Evolutionary conservation across 2,888 invertebrate genomes (phyloP).

Genomic region (Craniophora ligustri): DNA sequence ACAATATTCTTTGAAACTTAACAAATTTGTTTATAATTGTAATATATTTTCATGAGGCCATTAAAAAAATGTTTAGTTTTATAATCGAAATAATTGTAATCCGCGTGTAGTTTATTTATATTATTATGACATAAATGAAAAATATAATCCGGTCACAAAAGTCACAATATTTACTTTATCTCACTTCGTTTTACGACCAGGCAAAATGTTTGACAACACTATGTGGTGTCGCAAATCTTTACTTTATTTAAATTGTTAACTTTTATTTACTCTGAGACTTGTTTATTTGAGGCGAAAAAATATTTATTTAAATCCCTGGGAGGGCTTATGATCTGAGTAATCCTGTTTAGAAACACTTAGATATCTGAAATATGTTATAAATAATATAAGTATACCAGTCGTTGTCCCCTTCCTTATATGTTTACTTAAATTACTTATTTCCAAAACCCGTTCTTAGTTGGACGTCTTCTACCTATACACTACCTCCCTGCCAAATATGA

Average conservation of each 20-base stretch:
- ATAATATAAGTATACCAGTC: too few species aligned
- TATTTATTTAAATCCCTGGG: conserved; percentile 28
- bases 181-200: conserved; percentile 69
- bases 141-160: conserved; percentile 60
- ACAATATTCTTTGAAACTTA: too few species aligned
- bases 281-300: conserved; percentile 43
- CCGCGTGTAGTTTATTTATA: conserved; percentile 25
- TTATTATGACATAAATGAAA: conserved; percentile 42
- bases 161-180: conserved; percentile 62
- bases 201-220: conserved; percentile 61
- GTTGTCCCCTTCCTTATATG: too few species aligned
- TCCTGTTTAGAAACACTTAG: too few species aligned
- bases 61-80: conserved; percentile 2
- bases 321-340: conserved; percentile 11
- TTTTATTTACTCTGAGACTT: conserved; percentile 41
- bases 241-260: conserved; percentile 55
- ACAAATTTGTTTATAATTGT: too few species aligned
- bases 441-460: too few species aligned
- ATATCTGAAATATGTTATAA: too few species aligned
- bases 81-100: conserved; percentile 20
- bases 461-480: too few species aligned
- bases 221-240: conserved; percentile 63
- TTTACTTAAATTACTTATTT: too few species aligned
- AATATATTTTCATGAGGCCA: too few species aligned
- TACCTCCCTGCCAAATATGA: too few species aligned